Evolutionary conservation across 1,140 invertebrate species (phyloP).

Genomic region (Drosophila mauritiana): DNA sequence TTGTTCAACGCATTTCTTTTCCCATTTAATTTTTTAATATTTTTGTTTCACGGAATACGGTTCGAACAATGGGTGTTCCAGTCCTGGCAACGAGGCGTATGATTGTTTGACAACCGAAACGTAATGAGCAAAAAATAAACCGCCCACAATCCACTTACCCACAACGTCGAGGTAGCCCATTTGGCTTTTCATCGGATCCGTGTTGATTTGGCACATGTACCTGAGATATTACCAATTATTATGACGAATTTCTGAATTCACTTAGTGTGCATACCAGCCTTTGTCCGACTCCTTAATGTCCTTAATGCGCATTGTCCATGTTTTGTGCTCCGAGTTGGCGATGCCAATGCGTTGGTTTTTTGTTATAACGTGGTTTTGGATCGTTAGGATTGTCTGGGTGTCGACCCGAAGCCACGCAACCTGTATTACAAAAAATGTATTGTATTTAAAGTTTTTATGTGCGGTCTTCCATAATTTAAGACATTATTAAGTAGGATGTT

Average conservation of each 20-base stretch:
- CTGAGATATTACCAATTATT: constrained; percentile 15
- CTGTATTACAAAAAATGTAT: constrained; percentile 84
- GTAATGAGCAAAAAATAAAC: constrained; percentile 40
- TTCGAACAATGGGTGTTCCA: constrained; percentile 56
- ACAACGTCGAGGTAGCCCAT: constrained; percentile 94
- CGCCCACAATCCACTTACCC: constrained; percentile 87
- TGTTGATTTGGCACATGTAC: constrained; percentile 95
- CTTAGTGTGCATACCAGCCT: constrained; percentile 87
- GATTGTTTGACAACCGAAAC: constrained; percentile 73
- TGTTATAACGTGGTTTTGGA: constrained; percentile 95
- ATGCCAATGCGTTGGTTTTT: constrained; percentile 94
- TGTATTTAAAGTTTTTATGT: not conserved
- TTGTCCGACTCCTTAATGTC: constrained; percentile 92
- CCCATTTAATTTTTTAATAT: constrained; percentile 29
- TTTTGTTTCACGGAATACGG: constrained; percentile 23
- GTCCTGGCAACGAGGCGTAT: constrained; percentile 64
- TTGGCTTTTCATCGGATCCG: constrained; percentile 94
- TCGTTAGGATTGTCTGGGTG: constrained; percentile 96
- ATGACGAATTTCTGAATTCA: not conserved
- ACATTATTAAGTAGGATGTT: too few relatives aligned
- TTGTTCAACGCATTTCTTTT: constrained; percentile 16
- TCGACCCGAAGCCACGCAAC: constrained; percentile 96
- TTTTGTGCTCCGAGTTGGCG: constrained; percentile 93
- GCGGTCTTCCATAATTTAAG: too few relatives aligned
- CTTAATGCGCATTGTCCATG: constrained; percentile 93